These are phyloP conservation scores for Acropora yongei DNA, from an alignment of 64 coral and sea anemone species.

Conservation along the genomic window DNA sequence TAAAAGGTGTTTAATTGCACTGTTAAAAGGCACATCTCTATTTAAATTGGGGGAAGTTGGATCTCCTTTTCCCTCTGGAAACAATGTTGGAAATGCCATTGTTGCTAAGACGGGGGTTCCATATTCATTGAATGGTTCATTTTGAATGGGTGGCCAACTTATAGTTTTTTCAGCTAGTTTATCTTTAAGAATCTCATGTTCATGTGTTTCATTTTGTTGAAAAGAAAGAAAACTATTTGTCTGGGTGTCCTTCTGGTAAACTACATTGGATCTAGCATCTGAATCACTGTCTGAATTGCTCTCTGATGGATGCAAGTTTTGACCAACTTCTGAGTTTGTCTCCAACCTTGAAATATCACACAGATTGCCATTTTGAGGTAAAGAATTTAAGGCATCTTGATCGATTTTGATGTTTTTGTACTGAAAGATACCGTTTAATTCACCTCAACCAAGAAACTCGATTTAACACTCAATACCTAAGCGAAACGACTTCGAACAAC, in stretches of 20 bases:
- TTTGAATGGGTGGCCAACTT: not conserved
- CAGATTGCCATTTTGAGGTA: not conserved
- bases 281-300: not conserved
- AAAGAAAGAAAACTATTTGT: constrained; percentile 60
- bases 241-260: constrained; percentile 8
- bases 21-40: not conserved
- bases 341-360: not conserved
- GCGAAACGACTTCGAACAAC: no score
- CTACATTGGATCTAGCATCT: not conserved
- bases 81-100: constrained; percentile 38
- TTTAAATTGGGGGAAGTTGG: not conserved
- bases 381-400: not conserved
- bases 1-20: not conserved
- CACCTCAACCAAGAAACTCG: no score
- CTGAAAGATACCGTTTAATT: no score
- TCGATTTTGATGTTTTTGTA: constrained; percentile 17
- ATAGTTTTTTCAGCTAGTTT: not conserved
- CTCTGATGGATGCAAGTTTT: not conserved
- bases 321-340: not conserved
- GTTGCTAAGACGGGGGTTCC: not conserved
- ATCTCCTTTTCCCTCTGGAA: constrained; percentile 24
- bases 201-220: constrained; percentile 21
- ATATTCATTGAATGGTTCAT: not conserved
- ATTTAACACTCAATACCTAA: no score
- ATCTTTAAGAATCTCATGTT: constrained; percentile 19